Evolutionary conservation across 2,888 invertebrate genomes (phyloP).

Genomic region (Muscina levida): DNA sequence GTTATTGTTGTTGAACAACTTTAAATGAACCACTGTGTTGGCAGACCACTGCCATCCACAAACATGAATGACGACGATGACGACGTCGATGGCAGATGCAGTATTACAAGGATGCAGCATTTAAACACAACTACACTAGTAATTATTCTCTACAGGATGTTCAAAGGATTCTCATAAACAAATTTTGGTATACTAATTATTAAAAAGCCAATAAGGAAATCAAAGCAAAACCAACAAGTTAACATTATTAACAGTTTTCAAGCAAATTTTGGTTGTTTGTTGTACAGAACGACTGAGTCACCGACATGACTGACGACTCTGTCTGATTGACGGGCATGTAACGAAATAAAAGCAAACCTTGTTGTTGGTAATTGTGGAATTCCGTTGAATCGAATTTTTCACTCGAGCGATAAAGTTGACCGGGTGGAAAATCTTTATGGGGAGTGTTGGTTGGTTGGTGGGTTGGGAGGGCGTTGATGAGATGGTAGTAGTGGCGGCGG

Average conservation of each 20-base stretch:
- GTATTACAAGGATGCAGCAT: conserved; percentile 2
- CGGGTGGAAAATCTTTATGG: conserved; percentile 79
- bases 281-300: conserved; percentile 44
- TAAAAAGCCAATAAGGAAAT: not conserved
- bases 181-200: not conserved
- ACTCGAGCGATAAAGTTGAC: conserved; percentile 84
- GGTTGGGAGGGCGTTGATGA: not conserved
- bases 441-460: not conserved
- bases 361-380: conserved; percentile 80
- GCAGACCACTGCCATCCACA: not conserved
- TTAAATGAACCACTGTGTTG: not conserved
- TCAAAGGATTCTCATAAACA: not conserved
- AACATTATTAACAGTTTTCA: not conserved
- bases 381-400: conserved; percentile 85
- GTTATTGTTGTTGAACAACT: not conserved
- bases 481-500: not conserved
- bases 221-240: no score
- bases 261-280: no score
- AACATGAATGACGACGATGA: not conserved
- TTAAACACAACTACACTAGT: not conserved
- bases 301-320: conserved; percentile 42
- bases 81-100: no score
- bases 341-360: conserved; percentile 76
- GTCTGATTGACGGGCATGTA: conserved; percentile 18
- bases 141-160: conserved; percentile 9